Conservation (phyloP, 2,888 invertebrate species). For the Apotomis turbidana region DNA sequence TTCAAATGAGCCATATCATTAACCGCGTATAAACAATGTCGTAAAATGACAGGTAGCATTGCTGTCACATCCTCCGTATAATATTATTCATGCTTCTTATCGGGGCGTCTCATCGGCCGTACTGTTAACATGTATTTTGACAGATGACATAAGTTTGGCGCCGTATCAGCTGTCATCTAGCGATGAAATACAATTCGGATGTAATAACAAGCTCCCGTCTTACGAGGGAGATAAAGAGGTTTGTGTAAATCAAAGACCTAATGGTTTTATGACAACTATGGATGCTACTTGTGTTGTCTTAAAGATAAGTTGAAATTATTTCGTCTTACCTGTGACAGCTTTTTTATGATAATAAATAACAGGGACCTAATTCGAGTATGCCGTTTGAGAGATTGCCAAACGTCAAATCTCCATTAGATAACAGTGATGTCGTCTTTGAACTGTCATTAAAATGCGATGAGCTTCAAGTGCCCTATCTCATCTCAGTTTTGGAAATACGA, state of each 20-base stretch:
- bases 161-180: conserved; percentile 77
- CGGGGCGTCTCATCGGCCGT: conserved; percentile 62
- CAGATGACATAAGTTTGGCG: conserved; percentile 83
- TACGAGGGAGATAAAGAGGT: conserved; percentile 73
- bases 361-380: no score
- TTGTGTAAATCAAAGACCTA: conserved; percentile 68
- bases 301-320: conserved; percentile 9
- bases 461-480: no score
- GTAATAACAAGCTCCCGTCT: conserved; percentile 82
- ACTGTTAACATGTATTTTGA: conserved; percentile 83
- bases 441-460: no score
- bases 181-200: conserved; percentile 79
- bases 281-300: conserved; percentile 47
- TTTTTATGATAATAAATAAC: no score
- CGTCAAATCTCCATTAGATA: no score
- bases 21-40: conserved; percentile 76
- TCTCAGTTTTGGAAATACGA: no score
- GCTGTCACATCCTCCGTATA: conserved; percentile 70
- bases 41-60: conserved; percentile 78
- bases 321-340: no score
- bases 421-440: no score
- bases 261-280: conserved; percentile 38
- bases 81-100: conserved; percentile 69
- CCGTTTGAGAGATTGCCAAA: no score
- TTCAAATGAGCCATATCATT: conserved; percentile 80